phyloP scores from a whole-genome alignment of 2,888 invertebrate species.

The Melanophora roralis region DNA sequence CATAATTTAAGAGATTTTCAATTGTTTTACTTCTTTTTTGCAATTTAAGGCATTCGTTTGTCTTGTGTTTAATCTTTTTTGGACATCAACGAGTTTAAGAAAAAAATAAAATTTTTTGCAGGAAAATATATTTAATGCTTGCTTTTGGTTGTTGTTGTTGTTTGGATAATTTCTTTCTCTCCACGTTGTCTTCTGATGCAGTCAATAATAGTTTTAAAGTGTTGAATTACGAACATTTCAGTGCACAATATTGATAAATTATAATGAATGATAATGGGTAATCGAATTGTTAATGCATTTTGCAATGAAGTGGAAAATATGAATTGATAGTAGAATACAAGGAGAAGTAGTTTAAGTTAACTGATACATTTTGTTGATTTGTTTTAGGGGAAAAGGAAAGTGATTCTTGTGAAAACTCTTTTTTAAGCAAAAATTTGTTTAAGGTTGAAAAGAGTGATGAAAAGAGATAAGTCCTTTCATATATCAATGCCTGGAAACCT shows the following conservation, averaged over 20 bases:
- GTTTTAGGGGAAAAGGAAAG: background rate
- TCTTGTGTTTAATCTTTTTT: constrained; percentile 56
- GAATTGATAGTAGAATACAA: background rate
- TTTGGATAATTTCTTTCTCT: constrained; percentile 1
- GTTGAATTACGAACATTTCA: constrained; percentile 68
- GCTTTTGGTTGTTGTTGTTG: background rate
- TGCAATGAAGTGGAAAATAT: background rate
- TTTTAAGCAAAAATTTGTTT: too few species aligned
- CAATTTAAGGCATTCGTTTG: constrained; percentile 8
- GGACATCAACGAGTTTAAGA: constrained; percentile 49
- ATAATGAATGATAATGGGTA: constrained; percentile 66
- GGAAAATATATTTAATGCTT: constrained; percentile 50
- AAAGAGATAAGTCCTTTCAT: too few species aligned
- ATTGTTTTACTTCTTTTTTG: constrained; percentile 42
- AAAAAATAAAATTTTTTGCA: background rate
- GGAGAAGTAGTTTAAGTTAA: constrained; percentile 20
- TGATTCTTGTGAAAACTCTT: too few species aligned
- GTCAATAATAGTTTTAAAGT: constrained; percentile 62
- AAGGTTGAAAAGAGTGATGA: too few species aligned
- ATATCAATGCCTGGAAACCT: too few species aligned
- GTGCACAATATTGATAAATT: constrained; percentile 67
- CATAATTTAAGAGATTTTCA: constrained; percentile 61
- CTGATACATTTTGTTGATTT: constrained; percentile 30
- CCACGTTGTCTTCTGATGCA: constrained; percentile 47
- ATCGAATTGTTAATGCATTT: constrained; percentile 59